A percentile compares a stretch with the other conserved stretches of the same genome.
phyloP scores from a whole-genome alignment of 2,888 invertebrate genomes.

The Calameuta pallipes region DNA sequence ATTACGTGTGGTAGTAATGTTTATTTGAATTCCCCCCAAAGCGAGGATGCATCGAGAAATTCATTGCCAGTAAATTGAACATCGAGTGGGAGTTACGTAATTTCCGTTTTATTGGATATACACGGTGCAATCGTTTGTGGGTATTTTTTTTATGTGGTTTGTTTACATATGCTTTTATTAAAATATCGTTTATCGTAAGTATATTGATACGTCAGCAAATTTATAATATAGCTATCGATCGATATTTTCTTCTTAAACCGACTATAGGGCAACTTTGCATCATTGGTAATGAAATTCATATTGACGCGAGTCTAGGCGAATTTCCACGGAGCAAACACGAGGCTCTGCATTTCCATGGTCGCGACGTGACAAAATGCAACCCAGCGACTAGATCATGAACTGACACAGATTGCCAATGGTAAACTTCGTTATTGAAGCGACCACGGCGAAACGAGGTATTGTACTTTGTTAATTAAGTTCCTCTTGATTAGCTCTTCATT shows the following conservation, averaged over 20 bases:
- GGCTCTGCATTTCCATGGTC: not conserved
- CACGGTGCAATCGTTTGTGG: not conserved
- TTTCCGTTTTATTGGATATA: not conserved
- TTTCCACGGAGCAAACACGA: not conserved
- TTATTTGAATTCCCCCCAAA: not conserved
- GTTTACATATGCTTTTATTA: not conserved
- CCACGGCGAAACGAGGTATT: slow-evolving; percentile 5
- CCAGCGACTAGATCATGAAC: not conserved
- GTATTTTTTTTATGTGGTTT: not conserved
- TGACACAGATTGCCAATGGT: slow-evolving; percentile 8
- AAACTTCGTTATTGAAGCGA: slow-evolving; percentile 16
- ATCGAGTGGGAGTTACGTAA: not conserved
- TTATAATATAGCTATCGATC: not conserved
- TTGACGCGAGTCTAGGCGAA: not conserved
- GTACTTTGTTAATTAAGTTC: not conserved
- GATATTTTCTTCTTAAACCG: not conserved
- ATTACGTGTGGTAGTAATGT: not conserved
- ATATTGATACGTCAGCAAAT: not conserved
- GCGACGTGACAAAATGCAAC: not conserved
- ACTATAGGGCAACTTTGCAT: not conserved
- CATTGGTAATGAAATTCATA: not conserved
- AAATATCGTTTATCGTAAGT: not conserved
- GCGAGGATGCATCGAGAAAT: not conserved
- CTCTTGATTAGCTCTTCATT: slow-evolving; percentile 1
- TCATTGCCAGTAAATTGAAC: not conserved